phyloP scores from a whole-genome alignment of 2,888 invertebrate species.

The Lycaena phlaeas region DNA sequence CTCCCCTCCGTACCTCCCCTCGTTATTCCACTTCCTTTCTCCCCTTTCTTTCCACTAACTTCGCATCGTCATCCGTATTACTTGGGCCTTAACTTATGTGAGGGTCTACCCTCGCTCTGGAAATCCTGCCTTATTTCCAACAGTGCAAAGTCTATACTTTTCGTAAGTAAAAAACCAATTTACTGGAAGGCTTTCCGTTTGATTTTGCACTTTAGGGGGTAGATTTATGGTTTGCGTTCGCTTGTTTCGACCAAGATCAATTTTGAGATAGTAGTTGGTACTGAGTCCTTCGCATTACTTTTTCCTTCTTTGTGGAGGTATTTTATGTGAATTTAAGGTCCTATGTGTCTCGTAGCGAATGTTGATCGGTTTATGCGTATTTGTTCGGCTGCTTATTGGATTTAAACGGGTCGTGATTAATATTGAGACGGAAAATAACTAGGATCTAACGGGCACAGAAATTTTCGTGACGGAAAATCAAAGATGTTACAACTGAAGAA shows the following conservation, averaged over 20 bases:
- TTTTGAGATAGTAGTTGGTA: constrained; percentile 67
- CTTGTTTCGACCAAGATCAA: constrained; percentile 39
- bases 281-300: constrained; percentile 71
- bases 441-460: no score
- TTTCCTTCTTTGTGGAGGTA: constrained; percentile 67
- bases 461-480: no score
- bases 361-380: constrained; percentile 22
- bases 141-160: constrained; percentile 21
- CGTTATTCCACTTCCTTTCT: constrained; percentile 55
- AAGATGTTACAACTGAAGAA: no score
- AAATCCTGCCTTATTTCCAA: constrained; percentile 23
- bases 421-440: no score
- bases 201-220: constrained; percentile 29
- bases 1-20: constrained; percentile 37
- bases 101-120: constrained; percentile 30
- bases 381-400: constrained; percentile 21
- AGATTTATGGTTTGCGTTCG: neutral
- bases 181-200: constrained; percentile 26
- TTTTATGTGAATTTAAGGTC: constrained; percentile 67
- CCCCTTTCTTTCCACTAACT: constrained; percentile 71
- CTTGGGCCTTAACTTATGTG: constrained; percentile 70
- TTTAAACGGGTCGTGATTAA: no score
- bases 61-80: constrained; percentile 72
- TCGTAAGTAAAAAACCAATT: constrained; percentile 44
- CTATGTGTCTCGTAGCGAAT: constrained; percentile 60